Evolutionary conservation across 2,113 vertebrate genomes (phyloP).

Genomic region (Seriola aureovittata): DNA sequence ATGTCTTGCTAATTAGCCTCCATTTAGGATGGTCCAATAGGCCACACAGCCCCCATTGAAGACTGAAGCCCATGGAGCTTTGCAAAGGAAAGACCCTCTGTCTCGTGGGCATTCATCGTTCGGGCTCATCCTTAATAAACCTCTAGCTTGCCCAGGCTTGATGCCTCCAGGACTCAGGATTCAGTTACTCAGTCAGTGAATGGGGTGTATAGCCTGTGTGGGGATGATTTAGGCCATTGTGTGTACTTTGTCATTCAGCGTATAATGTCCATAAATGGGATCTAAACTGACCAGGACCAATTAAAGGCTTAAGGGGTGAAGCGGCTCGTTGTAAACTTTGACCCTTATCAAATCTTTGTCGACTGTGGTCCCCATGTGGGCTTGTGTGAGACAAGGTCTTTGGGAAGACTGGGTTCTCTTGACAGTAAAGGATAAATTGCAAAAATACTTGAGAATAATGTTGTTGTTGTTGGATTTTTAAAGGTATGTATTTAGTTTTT

Average conservation of each 20-base stretch:
- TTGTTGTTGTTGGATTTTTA: no score
- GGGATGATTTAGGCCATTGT: slow-evolving; percentile 69
- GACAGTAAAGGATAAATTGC: no score
- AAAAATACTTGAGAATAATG: no score
- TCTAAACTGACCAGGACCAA: slow-evolving; percentile 73
- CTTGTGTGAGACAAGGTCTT: slow-evolving; percentile 2
- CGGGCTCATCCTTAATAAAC: slow-evolving; percentile 64
- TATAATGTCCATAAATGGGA: slow-evolving; percentile 75
- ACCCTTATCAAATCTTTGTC: slow-evolving; percentile 59
- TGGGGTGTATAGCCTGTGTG: slow-evolving; percentile 50
- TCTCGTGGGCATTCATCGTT: slow-evolving; percentile 69
- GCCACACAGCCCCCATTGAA: slow-evolving; percentile 68
- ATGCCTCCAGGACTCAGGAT: slow-evolving; percentile 55
- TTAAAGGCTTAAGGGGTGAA: slow-evolving; percentile 73
- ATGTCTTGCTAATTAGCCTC: slow-evolving; percentile 82
- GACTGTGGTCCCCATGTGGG: slow-evolving; percentile 14
- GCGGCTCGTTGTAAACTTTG: slow-evolving; percentile 58
- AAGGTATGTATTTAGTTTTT: no score
- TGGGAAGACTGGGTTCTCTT: neutral
- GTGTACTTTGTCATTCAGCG: slow-evolving; percentile 71
- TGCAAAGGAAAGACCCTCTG: slow-evolving; percentile 69
- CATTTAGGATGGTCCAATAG: slow-evolving; percentile 72
- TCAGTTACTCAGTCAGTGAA: slow-evolving; percentile 70
- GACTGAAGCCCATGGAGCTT: slow-evolving; percentile 65
- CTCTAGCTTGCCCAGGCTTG: slow-evolving; percentile 21